A percentile compares a stretch with the other conserved stretches of the same genome.
Conservation (phyloP, 1,140 invertebrate species). For the Batillaria attramentaria region DNA sequence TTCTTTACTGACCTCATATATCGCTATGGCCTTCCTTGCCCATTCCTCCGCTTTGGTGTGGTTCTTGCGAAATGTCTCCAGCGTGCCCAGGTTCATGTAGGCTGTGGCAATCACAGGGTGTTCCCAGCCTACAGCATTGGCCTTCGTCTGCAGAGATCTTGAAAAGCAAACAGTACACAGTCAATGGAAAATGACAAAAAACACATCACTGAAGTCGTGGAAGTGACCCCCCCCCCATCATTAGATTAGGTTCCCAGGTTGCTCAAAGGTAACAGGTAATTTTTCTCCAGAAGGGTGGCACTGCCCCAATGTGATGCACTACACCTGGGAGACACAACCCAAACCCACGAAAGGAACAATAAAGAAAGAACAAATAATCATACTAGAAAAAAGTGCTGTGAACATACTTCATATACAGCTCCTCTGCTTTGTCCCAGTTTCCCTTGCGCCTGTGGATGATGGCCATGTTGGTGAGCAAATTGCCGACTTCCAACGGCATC, state of each 20-base stretch:
- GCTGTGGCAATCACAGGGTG: conserved; percentile 42
- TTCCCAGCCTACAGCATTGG: conserved; percentile 44
- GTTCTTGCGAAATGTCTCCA: conserved; percentile 40
- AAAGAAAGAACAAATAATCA: too few species aligned
- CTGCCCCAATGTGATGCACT: too few species aligned
- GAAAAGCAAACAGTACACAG: background rate
- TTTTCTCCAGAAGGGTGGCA: background rate
- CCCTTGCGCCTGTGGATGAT: conserved; percentile 38
- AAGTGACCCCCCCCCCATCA: too few species aligned
- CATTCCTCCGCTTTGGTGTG: conserved; percentile 32
- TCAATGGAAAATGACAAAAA: too few species aligned
- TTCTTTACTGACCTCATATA: conserved; percentile 46
- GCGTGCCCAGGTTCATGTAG: conserved; percentile 45
- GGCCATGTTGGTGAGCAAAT: conserved; percentile 41
- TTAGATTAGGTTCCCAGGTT: too few species aligned
- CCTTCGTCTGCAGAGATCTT: conserved; percentile 47
- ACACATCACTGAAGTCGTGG: too few species aligned
- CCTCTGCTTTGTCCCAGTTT: conserved; percentile 38
- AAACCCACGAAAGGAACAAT: too few species aligned
- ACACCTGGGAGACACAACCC: too few species aligned
- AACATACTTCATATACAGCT: conserved; percentile 42
- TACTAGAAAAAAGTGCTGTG: too few species aligned
- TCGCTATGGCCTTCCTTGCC: conserved; percentile 34
- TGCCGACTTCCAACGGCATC: conserved; percentile 35
- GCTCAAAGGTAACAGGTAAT: too few species aligned